Evolutionary conservation across 2,888 invertebrate genomes (phyloP), one percentile per base, ranked within the genome.

Genomic region (Lasioglossum figueresi): DNA sequence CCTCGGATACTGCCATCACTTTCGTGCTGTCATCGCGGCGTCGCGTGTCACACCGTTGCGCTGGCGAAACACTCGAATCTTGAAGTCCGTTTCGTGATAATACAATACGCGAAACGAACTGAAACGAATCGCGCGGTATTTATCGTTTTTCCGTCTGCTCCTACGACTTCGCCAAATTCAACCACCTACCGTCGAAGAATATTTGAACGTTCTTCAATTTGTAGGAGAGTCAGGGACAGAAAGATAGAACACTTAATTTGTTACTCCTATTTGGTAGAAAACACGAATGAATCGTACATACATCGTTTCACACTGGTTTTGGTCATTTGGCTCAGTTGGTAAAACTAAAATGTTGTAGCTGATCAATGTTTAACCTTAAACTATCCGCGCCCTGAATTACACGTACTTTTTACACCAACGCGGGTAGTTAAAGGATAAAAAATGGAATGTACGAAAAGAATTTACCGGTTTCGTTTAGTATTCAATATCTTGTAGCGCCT

Each of bases 1-100:
- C 82, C 78, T 71, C 80, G 71, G 63, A 79, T 81, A 82, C 72
- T 72, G 80, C 83, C 82, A 74, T 85, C 87, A 85, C 83, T 83
- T 71, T 66, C 27, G 43, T 63, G 59, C 78, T 75, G 31, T 12
- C 63, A 71, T 79, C 79, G 40, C 4, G 45, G 63, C 66, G 78
- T 75, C 83, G 31, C 76, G 34, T 45, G 34, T 45, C 16, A 16
- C 45, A 16, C 5, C 4, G 16, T 5, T 19, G 19, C 34, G 6
- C 59, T 31, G 56, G 52, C 34, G 43, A 74, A 66, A 70, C 63
- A 52, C 45, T 6, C 68, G 63, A 43, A 52, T 37, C 63, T 48
- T 63, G 63, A 80, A 82, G 74, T 73, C 78, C 63, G 71, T 82
- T 76, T 73, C 85, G 59, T n/a, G 77, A 85, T 80, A 82, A 78